phyloP scores from a whole-genome alignment of 2,888 invertebrate genomes.

The Pasiphila rectangulata region DNA sequence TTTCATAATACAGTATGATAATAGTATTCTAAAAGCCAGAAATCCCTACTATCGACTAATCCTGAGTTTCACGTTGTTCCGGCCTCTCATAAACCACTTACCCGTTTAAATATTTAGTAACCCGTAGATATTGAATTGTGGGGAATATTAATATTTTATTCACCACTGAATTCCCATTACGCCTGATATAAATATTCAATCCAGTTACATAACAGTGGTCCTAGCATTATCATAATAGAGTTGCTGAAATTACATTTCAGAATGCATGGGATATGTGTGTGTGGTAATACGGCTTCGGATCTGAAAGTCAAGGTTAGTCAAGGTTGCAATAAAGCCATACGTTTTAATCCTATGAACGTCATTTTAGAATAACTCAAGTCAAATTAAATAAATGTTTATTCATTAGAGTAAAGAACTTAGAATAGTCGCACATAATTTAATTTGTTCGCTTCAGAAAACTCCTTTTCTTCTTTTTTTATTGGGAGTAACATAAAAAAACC shows the following conservation, averaged over 20 bases:
- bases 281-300: background rate
- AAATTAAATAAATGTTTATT: too few relatives aligned
- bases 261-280: background rate
- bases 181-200: slow-evolving; percentile 9
- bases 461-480: too few relatives aligned
- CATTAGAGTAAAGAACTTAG: too few relatives aligned
- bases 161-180: slow-evolving; percentile 7
- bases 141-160: slow-evolving; percentile 8
- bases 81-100: slow-evolving; percentile 1
- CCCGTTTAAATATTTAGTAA: slow-evolving; percentile 3
- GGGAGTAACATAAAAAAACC: too few relatives aligned
- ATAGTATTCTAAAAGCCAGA: background rate
- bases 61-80: background rate
- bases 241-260: background rate
- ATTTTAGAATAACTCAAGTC: too few relatives aligned
- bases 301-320: background rate
- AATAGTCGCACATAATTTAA: too few relatives aligned
- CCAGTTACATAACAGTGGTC: background rate
- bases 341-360: too few relatives aligned
- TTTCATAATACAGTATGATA: too few relatives aligned
- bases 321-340: too few relatives aligned
- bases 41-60: background rate
- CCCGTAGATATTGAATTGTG: slow-evolving; percentile 8
- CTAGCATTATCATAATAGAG: background rate
- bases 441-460: too few relatives aligned